Evolutionary conservation across 2,113 vertebrate genomes (phyloP).

Genomic region (Coturnix japonica): DNA sequence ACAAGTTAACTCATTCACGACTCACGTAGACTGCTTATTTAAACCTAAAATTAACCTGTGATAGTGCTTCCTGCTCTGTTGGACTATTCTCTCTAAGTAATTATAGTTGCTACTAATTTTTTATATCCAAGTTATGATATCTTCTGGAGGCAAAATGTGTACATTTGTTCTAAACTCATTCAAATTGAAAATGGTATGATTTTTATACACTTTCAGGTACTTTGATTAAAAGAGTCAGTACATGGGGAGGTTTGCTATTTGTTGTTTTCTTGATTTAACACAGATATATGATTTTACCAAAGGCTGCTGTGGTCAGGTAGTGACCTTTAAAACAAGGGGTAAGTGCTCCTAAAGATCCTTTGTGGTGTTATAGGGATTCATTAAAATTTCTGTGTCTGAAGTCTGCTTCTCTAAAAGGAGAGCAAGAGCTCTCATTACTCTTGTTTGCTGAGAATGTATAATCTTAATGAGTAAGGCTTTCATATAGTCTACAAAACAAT

Average conservation of each 20-base stretch:
- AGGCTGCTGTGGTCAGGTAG: background rate
- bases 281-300: background rate
- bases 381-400: background rate
- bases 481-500: background rate
- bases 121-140: background rate
- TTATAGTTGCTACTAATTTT: background rate
- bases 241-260: rapidly evolving
- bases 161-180: background rate
- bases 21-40: background rate
- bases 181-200: background rate
- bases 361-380: background rate
- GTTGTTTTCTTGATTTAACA: background rate
- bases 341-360: background rate
- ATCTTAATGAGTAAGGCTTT: background rate
- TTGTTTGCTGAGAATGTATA: background rate
- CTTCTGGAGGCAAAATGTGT: background rate
- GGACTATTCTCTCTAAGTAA: background rate
- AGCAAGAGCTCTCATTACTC: background rate
- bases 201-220: background rate
- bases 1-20: background rate
- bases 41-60: background rate
- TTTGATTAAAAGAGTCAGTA: background rate
- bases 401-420: background rate
- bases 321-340: background rate
- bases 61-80: background rate